Conservation (phyloP, 2,888 invertebrate genomes). For the Octodonta nipae region DNA sequence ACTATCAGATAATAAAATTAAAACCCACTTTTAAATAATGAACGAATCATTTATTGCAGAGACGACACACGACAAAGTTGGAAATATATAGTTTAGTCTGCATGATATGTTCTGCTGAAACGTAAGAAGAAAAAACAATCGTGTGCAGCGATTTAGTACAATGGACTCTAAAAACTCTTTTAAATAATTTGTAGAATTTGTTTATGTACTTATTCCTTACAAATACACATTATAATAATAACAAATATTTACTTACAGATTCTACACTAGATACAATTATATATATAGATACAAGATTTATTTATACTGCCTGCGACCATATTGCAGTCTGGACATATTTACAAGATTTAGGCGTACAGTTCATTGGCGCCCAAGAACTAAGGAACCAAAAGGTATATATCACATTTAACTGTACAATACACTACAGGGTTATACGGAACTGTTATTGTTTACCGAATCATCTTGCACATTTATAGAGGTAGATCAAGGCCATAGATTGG, state of each 20-base stretch:
- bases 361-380: constrained; percentile 18
- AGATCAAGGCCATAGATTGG: constrained; percentile 28
- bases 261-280: constrained; percentile 33
- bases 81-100: constrained; percentile 20
- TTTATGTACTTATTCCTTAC: constrained; percentile 18
- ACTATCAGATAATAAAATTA: constrained; percentile 12
- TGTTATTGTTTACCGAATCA: not conserved
- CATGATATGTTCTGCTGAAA: constrained; percentile 26
- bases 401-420: constrained; percentile 36
- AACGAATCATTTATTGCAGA: constrained; percentile 38
- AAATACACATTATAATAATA: constrained; percentile 30
- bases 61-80: constrained; percentile 33
- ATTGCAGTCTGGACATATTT: constrained; percentile 15
- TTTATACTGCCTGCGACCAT: constrained; percentile 33
- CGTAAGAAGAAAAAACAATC: constrained; percentile 11
- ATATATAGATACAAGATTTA: constrained; percentile 36
- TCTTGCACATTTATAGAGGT: constrained; percentile 29
- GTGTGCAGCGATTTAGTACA: constrained; percentile 16
- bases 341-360: constrained; percentile 16
- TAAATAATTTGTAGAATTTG: constrained; percentile 17
- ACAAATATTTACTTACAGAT: constrained; percentile 33
- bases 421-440: constrained; percentile 14
- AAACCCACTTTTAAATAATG: constrained; percentile 27
- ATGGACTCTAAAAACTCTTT: constrained; percentile 22
- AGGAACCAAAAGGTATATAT: constrained; percentile 35